These are phyloP conservation scores for Esox lucius DNA, from an alignment of 2,797 vertebrate genomes.

Conservation along the genomic window DNA sequence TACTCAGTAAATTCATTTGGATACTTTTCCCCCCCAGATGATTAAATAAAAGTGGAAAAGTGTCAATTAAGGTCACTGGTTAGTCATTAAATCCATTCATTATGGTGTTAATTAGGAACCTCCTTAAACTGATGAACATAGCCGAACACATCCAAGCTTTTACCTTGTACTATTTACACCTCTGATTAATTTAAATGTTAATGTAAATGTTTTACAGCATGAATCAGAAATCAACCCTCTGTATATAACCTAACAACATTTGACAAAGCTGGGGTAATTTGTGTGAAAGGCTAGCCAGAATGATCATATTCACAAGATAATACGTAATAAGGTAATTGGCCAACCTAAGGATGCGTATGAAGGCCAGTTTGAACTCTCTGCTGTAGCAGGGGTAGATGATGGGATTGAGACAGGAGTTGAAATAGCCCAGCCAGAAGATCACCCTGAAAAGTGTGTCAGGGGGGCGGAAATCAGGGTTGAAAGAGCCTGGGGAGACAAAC, in stretches of 20 bases:
- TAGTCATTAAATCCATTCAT: too few relatives aligned
- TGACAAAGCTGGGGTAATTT: not conserved
- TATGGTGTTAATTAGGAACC: too few relatives aligned
- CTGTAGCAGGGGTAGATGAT: constrained; percentile 98
- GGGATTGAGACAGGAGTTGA: constrained; percentile 98
- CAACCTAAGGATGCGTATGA: constrained; percentile 84
- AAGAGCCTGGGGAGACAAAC: constrained; percentile 76
- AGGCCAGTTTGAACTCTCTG: constrained; percentile 96
- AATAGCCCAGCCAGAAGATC: constrained; percentile 98
- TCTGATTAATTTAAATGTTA: too few relatives aligned
- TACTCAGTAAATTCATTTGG: too few relatives aligned
- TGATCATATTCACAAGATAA: not conserved
- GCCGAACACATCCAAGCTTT: too few relatives aligned
- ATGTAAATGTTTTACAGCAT: not conserved
- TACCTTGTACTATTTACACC: too few relatives aligned
- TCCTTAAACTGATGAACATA: too few relatives aligned
- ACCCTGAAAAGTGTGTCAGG: constrained; percentile 91
- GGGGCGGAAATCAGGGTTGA: constrained; percentile 85
- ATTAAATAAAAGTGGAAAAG: too few relatives aligned
- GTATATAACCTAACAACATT: not conserved
- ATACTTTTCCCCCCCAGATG: too few relatives aligned
- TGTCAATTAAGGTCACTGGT: too few relatives aligned
- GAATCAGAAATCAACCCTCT: not conserved
- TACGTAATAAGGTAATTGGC: not conserved
- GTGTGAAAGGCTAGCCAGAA: not conserved